phyloP scores from a whole-genome alignment of 1,140 invertebrate species.

The Zaprionus lachaisei region DNA sequence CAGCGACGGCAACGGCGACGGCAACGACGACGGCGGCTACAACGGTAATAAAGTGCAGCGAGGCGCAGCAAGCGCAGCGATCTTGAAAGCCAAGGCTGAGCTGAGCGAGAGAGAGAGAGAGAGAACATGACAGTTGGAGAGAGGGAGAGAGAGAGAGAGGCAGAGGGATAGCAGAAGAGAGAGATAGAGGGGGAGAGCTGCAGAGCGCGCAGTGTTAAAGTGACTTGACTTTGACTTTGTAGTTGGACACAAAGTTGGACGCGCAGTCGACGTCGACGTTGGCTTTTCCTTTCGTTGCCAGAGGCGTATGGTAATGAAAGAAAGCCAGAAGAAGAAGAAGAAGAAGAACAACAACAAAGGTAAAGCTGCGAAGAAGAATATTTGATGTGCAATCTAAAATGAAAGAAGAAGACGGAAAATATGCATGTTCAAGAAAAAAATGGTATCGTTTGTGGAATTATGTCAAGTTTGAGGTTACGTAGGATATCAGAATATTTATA shows the following conservation, averaged over 20 bases:
- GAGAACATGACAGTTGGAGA: too few relatives aligned
- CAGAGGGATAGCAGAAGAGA: not conserved
- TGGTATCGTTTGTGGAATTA: too few relatives aligned
- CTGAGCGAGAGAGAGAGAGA: not conserved
- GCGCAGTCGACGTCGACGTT: not conserved
- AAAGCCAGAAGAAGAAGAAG: not conserved
- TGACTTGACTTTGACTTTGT: constrained; percentile 31
- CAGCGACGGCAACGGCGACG: constrained; percentile 14
- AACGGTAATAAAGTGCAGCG: constrained; percentile 57
- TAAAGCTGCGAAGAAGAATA: not conserved
- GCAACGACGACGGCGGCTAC: constrained; percentile 15
- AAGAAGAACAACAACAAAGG: not conserved
- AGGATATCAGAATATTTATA: too few relatives aligned
- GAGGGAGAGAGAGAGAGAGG: not conserved
- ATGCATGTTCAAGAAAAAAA: too few relatives aligned
- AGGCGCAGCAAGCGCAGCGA: constrained; percentile 34
- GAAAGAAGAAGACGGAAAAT: too few relatives aligned
- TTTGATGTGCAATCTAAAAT: not conserved
- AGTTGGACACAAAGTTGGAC: constrained; percentile 2
- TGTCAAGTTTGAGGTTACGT: not conserved
- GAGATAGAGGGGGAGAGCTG: not conserved
- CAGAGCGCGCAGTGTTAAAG: constrained; percentile 11
- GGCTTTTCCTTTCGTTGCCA: constrained; percentile 39
- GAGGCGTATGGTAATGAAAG: constrained; percentile 23
- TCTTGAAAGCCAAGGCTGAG: constrained; percentile 10